Conservation (phyloP, 1,140 invertebrate species). For the Caerostris darwini region DNA sequence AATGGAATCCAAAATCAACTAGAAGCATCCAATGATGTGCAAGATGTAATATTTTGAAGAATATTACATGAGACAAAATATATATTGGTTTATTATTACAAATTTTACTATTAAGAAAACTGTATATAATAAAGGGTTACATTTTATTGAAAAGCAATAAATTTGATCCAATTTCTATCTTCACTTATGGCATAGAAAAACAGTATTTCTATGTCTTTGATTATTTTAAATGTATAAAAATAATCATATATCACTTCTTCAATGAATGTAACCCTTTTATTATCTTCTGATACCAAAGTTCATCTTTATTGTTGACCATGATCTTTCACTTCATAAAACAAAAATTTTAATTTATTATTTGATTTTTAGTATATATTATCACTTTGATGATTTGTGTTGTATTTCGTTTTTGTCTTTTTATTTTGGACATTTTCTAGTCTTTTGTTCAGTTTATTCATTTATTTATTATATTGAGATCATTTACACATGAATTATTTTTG, state of each 20-base stretch:
- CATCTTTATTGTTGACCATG: conserved; percentile 42
- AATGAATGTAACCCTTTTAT: conserved; percentile 25
- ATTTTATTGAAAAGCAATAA: background rate
- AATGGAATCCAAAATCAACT: conserved; percentile 48
- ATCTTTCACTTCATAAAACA: background rate
- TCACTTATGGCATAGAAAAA: background rate
- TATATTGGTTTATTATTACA: conserved; percentile 13
- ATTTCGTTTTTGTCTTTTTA: conserved; percentile 39
- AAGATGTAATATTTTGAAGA: conserved; percentile 57
- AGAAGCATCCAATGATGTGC: conserved; percentile 31
- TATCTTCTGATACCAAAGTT: conserved; percentile 42
- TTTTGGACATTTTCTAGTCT: conserved; percentile 54
- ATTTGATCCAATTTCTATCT: too few species aligned
- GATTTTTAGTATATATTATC: conserved; percentile 8
- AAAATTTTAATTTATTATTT: conserved; percentile 32
- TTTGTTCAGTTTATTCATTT: conserved; percentile 63
- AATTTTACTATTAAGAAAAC: background rate
- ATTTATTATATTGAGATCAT: conserved; percentile 51
- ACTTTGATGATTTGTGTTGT: conserved; percentile 44
- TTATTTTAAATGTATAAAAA: background rate
- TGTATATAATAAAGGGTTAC: background rate
- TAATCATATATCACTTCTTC: too few species aligned
- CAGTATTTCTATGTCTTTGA: background rate
- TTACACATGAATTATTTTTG: background rate
- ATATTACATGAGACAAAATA: background rate